Evolutionary conservation across 23 tunicate species (phyloP).

Genomic region (Styela plicata): DNA sequence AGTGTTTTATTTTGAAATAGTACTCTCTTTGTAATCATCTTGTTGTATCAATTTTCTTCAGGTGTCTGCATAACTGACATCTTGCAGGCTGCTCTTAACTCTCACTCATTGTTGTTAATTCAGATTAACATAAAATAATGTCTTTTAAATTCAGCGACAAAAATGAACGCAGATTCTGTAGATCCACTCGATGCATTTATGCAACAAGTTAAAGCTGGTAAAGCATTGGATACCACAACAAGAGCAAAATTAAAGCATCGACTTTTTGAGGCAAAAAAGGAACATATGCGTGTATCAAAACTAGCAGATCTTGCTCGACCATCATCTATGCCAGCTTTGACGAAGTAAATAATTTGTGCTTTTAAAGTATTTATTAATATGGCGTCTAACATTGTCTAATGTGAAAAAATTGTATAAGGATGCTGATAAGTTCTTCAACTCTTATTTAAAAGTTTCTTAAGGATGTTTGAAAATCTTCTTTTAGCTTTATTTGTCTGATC

Average conservation of each 20-base stretch:
- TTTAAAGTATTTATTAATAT: neutral
- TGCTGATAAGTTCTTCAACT: too few species aligned
- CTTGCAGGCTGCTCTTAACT: too few species aligned
- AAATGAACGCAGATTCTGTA: constrained; percentile 31
- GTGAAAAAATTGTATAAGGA: too few species aligned
- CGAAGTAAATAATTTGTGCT: constrained; percentile 29
- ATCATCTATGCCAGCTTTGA: constrained; percentile 51
- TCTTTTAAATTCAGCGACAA: constrained; percentile 53
- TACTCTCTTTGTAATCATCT: too few species aligned
- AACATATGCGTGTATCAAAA: constrained; percentile 41
- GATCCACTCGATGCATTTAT: constrained; percentile 93
- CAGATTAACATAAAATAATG: too few species aligned
- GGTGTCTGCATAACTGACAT: too few species aligned
- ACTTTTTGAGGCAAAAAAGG: constrained; percentile 58
- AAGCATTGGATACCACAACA: constrained; percentile 79
- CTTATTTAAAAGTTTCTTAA: too few species aligned
- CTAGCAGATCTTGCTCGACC: constrained; percentile 70
- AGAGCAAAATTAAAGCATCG: constrained; percentile 68
- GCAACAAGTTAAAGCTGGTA: constrained; percentile 77
- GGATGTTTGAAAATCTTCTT: too few species aligned
- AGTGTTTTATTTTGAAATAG: too few species aligned
- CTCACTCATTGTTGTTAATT: too few species aligned
- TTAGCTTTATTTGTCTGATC: too few species aligned
- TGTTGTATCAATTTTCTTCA: too few species aligned
- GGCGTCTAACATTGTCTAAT: neutral